phyloP scores from a whole-genome alignment of 2,113 vertebrate species.

The Phrynosoma blainvillii region DNA sequence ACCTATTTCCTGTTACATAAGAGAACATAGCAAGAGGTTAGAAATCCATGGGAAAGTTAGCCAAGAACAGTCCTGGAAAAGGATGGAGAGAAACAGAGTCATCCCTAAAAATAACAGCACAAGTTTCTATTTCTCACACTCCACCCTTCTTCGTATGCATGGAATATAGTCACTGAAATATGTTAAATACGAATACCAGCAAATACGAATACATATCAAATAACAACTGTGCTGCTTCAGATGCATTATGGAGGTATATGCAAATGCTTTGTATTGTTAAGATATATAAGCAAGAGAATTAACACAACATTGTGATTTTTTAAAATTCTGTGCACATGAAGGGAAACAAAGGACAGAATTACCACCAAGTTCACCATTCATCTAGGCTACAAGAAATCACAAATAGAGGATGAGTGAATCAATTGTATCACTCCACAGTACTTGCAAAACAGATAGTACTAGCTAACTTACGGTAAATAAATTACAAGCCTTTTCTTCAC shows the following conservation, averaged over 20 bases:
- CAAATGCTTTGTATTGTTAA: neutral
- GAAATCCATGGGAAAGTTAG: constrained; percentile 88
- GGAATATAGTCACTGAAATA: constrained; percentile 37
- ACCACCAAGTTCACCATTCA: neutral
- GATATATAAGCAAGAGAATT: neutral
- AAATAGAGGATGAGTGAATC: neutral
- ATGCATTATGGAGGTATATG: neutral
- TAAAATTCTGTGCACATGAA: neutral
- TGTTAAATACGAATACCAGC: neutral
- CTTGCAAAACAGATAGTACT: neutral
- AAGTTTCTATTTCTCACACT: constrained; percentile 60
- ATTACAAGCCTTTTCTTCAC: no score
- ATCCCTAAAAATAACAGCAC: constrained; percentile 80
- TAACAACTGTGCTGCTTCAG: constrained; percentile 21
- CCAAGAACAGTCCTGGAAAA: constrained; percentile 77
- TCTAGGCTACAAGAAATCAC: neutral
- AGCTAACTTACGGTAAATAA: neutral
- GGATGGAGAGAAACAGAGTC: constrained; percentile 72
- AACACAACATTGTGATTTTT: neutral
- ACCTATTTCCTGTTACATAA: constrained; percentile 86
- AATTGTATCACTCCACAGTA: neutral
- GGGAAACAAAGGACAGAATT: neutral
- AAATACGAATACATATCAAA: neutral
- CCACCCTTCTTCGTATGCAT: constrained; percentile 46
- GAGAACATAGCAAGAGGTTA: constrained; percentile 89